Percentiles rank a stretch among this genome's conserved stretches.
phyloP scores from a whole-genome alignment of 2,888 invertebrate genomes.

The Synergus gifuensis region DNA sequence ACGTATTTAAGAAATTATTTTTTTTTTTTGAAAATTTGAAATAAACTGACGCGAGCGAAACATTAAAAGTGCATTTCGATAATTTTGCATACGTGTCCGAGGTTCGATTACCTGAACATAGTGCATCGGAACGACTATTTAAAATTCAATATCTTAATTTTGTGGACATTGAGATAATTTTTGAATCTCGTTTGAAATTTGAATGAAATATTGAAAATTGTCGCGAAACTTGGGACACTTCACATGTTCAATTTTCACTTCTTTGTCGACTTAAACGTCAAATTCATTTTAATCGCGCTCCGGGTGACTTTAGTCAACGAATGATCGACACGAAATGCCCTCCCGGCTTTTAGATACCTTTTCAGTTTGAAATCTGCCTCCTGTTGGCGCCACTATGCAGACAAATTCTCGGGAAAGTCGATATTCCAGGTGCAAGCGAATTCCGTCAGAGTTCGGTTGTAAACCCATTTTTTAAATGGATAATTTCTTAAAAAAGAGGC shows the following conservation, averaged over 20 bases:
- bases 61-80: slow-evolving; percentile 51
- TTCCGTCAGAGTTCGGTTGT: neutral
- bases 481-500: too few species aligned
- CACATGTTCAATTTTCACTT: slow-evolving; percentile 8
- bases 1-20: neutral
- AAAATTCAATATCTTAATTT: slow-evolving; percentile 9
- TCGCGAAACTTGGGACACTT: neutral
- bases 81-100: slow-evolving; percentile 44
- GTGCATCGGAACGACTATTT: neutral
- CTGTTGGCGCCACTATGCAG: slow-evolving; percentile 31
- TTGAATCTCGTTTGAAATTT: neutral
- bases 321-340: slow-evolving; percentile 21
- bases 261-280: neutral
- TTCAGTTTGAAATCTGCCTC: slow-evolving; percentile 28
- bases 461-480: neutral
- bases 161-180: neutral
- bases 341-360: slow-evolving; percentile 26
- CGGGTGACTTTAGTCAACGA: slow-evolving; percentile 4
- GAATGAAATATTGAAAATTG: neutral
- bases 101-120: slow-evolving; percentile 19
- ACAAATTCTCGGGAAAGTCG: neutral
- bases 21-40: slow-evolving; percentile 42
- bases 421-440: neutral
- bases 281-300: neutral
- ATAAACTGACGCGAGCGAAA: slow-evolving; percentile 46